Percentiles rank a stretch among this genome's conserved stretches.
Conservation (phyloP, 1,140 invertebrate species). For the Halesus radiatus region DNA sequence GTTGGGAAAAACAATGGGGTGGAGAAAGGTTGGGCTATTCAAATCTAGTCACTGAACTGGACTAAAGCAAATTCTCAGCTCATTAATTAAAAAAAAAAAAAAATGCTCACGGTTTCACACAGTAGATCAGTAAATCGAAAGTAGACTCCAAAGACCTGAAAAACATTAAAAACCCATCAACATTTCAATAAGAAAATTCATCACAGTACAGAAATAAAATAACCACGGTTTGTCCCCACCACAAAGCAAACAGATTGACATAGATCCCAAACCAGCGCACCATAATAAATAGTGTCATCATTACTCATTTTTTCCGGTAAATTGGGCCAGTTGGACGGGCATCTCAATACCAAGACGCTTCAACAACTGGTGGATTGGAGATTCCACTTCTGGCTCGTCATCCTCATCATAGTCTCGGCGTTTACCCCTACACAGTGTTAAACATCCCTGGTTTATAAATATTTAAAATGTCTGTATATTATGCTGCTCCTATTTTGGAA, state of each 20-base stretch:
- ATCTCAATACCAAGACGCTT: slow-evolving; percentile 39
- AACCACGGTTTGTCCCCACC: slow-evolving; percentile 11
- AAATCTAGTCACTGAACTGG: too few species aligned
- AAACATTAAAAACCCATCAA: slow-evolving; percentile 42
- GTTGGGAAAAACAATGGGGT: too few species aligned
- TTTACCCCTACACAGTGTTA: slow-evolving; percentile 53
- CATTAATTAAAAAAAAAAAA: too few species aligned
- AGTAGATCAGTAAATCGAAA: slow-evolving; percentile 68
- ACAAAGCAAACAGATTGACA: slow-evolving; percentile 49
- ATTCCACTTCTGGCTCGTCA: background rate
- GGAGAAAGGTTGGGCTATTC: too few species aligned
- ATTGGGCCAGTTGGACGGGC: slow-evolving; percentile 14
- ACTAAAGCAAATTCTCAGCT: too few species aligned
- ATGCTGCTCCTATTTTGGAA: background rate
- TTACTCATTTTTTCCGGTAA: slow-evolving; percentile 33
- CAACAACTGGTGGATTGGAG: slow-evolving; percentile 42
- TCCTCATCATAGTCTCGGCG: slow-evolving; percentile 38
- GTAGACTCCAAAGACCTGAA: slow-evolving; percentile 68
- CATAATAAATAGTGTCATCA: slow-evolving; percentile 46
- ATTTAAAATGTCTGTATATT: slow-evolving; percentile 5
- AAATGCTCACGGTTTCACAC: slow-evolving; percentile 71
- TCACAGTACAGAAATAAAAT: too few species aligned
- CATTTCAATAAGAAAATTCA: too few species aligned
- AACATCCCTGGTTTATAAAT: slow-evolving; percentile 29
- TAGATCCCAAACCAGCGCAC: slow-evolving; percentile 49